Base-by-base conservation (phyloP, 1,140 invertebrate genomes). In the Dendroctonus valens region DNA sequence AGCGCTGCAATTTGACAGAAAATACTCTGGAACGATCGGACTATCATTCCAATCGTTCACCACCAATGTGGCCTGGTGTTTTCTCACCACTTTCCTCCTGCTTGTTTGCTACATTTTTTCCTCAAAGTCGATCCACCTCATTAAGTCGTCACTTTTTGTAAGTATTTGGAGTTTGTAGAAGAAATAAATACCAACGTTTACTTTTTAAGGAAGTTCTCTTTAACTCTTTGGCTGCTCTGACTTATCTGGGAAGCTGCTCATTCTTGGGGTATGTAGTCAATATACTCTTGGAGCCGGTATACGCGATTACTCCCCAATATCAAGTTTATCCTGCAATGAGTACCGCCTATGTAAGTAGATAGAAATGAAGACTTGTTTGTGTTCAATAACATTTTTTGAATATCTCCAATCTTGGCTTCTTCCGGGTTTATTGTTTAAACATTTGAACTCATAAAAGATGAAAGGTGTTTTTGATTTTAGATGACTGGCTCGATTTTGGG, bases 301-400 rank as follows among this genome's bases (percentile, higher is more conserved):
- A 86, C 75, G 74, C 82, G 38, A 72, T 84, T 26, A 84, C 78
- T 12, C 81, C 84, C 4, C 84, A 82, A 61, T 86, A 82, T 72
- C 84, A 87, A 73, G 89, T 87, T 38, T 92, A 91, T 80, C 91
- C 90, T 11, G 90, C 90, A 2, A 91, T 93, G 88, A 90, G 88
- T 26, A 89, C 89, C 0, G 86, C 88, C 57, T 92, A 92, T 76
- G 91, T 93, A 80, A 90, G 90, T 86, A 60, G n/a, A n/a, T n/a
- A n/a, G n/a, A 12, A 12, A 46, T 46, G 12, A 46, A 12, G 42
- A 4, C 2, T 46, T 46, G n/a, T 46, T 12, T 9, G 8, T 12
- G 8, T 46, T 1, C 42, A 11, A 46, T 7, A 44, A 44, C n/a
- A 7, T 44, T 44, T 44, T 7, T 44, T 44, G n/a, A n/a, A n/a